These are phyloP conservation scores for Luscinia luscinia DNA, from an alignment of 2,797 vertebrate species.

Conservation along the genomic window DNA sequence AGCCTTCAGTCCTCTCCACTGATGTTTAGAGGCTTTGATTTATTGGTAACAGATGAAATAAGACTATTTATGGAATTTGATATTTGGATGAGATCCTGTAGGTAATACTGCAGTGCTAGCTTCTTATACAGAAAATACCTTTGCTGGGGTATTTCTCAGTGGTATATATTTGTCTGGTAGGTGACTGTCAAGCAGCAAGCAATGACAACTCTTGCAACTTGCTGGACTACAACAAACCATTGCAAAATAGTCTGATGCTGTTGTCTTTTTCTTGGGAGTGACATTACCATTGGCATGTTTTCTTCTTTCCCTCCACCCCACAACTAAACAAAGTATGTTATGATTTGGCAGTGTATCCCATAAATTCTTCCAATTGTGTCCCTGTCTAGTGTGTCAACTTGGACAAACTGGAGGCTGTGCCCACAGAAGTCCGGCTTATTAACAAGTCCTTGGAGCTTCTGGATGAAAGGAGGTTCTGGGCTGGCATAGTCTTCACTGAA, in stretches of 20 bases:
- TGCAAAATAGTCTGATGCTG: not conserved
- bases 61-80: not conserved
- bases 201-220: not conserved
- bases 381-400: conserved; percentile 90
- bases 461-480: conserved; percentile 94
- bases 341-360: not conserved
- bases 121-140: not conserved
- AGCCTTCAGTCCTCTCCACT: not conserved
- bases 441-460: conserved; percentile 94
- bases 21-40: not conserved
- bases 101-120: not conserved
- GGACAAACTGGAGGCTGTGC: conserved; percentile 92
- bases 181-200: not conserved
- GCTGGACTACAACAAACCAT: not conserved
- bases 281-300: not conserved
- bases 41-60: not conserved
- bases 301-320: not conserved
- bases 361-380: not conserved
- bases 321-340: not conserved
- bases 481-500: conserved; percentile 92
- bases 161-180: not conserved
- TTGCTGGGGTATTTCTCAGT: not conserved
- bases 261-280: not conserved
- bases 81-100: not conserved
- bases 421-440: conserved; percentile 90